Base-by-base conservation (phyloP, 2,888 invertebrate species). In the Rhagophthalmus giganteus region DNA sequence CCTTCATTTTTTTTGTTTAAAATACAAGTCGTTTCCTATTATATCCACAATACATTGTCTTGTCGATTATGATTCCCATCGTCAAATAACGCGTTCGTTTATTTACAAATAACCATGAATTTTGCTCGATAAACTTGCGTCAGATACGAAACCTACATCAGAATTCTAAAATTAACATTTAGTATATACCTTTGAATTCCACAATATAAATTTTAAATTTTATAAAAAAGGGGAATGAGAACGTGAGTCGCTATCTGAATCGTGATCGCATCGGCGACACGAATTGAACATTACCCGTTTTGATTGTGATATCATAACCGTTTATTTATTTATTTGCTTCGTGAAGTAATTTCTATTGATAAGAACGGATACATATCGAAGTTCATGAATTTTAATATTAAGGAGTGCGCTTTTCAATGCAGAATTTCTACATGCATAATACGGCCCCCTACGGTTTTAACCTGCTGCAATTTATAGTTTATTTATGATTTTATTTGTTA, bases 241-340 rank as follows among this genome's bases (percentile, higher is more conserved):
- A 51, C 66, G 66, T 66, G 66, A 62, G 56, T 54, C 33, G 32
- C 57, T 60, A 60, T 61, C 47, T 55, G 62, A 63, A 66, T 65
- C 66, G 64, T 66, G 65, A 62, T 59, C 30, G 48, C 53, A 53
- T 61, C 61, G 57, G 55, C 55, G 59, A 61, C 66, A 66, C 65
- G 66, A 65, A 63, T 64, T 57, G 52, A 61, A 63, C 62, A 65
- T 65, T 66, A 63, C 58, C 56, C 57, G 55, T 61, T 58, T 58
- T 59, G 58, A 57, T 60, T 58, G 59, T 60, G 65, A 64, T 63
- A 63, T 62, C 60, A 64, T 65, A 65, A 53, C 47, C 40, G 53
- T 53, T 65, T 62, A 63, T 61, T 58, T 61, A 61, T 64, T 64
- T 65, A 60, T 64, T 62, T 65, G 60, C 58, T 58, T 57, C 61